Evolutionary conservation across 2,113 vertebrate species (phyloP), one percentile per base, ranked within the genome.

Genomic region (Oreotrochilus melanogaster): DNA sequence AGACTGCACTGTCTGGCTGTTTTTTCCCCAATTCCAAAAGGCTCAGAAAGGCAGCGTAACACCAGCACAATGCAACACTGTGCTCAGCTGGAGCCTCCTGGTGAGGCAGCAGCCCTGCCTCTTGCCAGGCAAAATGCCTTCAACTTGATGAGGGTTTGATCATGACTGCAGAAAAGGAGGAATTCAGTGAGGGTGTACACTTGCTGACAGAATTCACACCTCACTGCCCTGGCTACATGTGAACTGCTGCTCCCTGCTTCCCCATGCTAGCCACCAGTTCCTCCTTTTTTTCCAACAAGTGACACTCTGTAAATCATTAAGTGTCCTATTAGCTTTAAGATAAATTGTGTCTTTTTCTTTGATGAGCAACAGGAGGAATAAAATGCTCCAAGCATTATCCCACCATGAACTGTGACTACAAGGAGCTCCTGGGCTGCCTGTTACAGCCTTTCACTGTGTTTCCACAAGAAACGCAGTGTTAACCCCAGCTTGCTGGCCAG

Each of bases 21-120:
- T 7, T 31, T 8, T 11, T n/a, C 54, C 43, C 22, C 5, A 12
- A 2, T 1, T 1, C 22, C 35, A 18, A 5, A 67, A 70, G 28
- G 35, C 69, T 57, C 24, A 28, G 61, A 18, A 53, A 30, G 28
- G 47, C 28, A 18, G 19, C 2, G 2, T 10, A 66, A 25, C 45
- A 70, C 31, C 9, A 18, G 7, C 6, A 11, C 61, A 22, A 11
- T 0, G 78, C 39, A 60, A 43, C 16, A 15, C 30, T 11, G 72
- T 39, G 13, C n/a, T 31, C 62, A 25, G 56, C 33, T 43, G 74
- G 39, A 53, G 69, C 45, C 65, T 14, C 2, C 1, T 2, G 39
- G 47, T 1, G 21, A 64, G 33, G 28, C n/a, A 48, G 78, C 65
- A 86, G 71, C 65, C 22, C 47, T 33, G 56, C 48, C 72, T 76